A percentile compares a stretch with the other conserved stretches of the same genome.
Evolutionary conservation across 2,888 invertebrate genomes (phyloP).

Genomic region (Nemotelus nigrinus): DNA sequence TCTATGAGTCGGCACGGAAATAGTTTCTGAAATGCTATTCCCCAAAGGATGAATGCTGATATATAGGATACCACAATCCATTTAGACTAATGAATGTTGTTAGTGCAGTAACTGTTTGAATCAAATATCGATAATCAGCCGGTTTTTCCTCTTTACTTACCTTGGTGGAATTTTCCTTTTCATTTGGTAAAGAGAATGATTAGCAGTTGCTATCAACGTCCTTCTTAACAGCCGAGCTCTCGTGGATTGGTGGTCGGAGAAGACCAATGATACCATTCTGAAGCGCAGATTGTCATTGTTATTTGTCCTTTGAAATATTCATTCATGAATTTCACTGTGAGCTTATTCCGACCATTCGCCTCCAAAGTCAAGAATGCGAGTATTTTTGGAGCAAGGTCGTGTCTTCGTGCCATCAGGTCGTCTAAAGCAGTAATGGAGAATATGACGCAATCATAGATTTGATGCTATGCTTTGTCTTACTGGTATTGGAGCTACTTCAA

Average conservation of each 20-base stretch:
- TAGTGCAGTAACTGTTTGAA: too few species aligned
- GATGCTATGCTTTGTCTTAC: not conserved
- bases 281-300: not conserved
- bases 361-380: not conserved
- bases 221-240: not conserved
- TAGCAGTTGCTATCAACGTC: not conserved
- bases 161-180: too few species aligned
- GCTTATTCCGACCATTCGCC: not conserved
- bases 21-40: too few species aligned
- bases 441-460: slow-evolving; percentile 29
- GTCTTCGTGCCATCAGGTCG: slow-evolving; percentile 6
- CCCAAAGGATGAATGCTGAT: too few species aligned
- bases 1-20: too few species aligned
- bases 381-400: not conserved
- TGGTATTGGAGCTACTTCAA: not conserved
- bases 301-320: not conserved
- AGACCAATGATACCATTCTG: not conserved
- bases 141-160: too few species aligned
- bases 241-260: too few species aligned
- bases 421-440: slow-evolving; percentile 32
- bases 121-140: too few species aligned
- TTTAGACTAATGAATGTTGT: too few species aligned
- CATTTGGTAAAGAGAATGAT: too few species aligned
- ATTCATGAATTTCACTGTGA: not conserved
- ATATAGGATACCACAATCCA: too few species aligned